Evolutionary conservation across 2,113 vertebrate genomes (phyloP), one percentile per base, ranked within the genome.

Genomic region (Albula glossodonta): DNA sequence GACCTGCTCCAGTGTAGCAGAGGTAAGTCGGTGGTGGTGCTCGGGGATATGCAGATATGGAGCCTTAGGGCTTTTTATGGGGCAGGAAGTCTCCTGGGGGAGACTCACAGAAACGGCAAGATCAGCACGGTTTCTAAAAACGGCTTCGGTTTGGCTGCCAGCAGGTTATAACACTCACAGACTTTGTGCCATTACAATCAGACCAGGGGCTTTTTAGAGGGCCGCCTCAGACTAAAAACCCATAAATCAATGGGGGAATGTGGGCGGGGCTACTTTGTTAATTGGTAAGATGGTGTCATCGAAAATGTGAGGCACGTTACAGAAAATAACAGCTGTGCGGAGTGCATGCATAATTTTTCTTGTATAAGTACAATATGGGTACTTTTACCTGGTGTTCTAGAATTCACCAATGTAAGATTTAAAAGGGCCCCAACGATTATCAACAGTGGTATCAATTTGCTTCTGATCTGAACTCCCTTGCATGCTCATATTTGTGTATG

Each of bases 21-120:
- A 83, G 86, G 89, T 90, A 84, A 60, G 87, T 92, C 92, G 85
- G 12, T 19, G 17, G 60, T 15, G 15, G 60, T 3, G 56, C 17
- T 15, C 2, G 57, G 15, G 94, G 93, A 94, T 93, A 95, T 91
- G 92, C 91, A 96, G 91, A 94, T 93, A 88, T 57, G 48, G 78
- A 81, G 63, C 79, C 85, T 82, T 31, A 53, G 77, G 81, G 80
- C 60, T 3, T 86, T 82, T 86, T 70, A 86, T 82, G 60, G 85
- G 80, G 81, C 85, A n/a, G 80, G 17, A 31, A 77, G 22, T 2
- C 85, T 52, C 80, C 6, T 0, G 85, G 80, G 85, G 51, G 31
- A 19, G 31, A 19, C 41, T 19, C 63, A 52, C 7, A 48, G 79
- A 86, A 82, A 82, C 19, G 2, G 85, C 80, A 56, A 74, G 63